Percentiles rank a stretch among this genome's conserved stretches.
Conservation (phyloP, 2,888 invertebrate genomes). For the Argyresthia goedartella region DNA sequence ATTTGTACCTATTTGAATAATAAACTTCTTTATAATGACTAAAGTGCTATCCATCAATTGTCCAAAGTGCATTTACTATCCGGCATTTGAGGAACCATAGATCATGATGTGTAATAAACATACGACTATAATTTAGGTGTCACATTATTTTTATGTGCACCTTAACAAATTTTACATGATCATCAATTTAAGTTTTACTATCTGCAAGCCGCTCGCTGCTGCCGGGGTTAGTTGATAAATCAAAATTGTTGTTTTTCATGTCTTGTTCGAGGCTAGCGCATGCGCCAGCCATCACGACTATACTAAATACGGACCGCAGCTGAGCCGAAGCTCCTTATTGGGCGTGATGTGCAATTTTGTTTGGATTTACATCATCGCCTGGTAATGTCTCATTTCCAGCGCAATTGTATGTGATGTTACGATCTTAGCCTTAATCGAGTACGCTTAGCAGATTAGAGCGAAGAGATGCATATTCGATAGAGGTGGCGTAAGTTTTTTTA, state of each 20-base stretch:
- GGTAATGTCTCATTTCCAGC: constrained; percentile 9
- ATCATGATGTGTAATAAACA: neutral
- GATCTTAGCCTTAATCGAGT: neutral
- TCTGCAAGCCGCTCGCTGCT: constrained; percentile 34
- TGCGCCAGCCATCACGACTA: constrained; percentile 5
- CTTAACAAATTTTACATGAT: constrained; percentile 61
- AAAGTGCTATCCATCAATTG: too few species aligned
- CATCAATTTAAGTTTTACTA: constrained; percentile 63
- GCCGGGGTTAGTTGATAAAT: constrained; percentile 42
- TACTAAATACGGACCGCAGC: constrained; percentile 2
- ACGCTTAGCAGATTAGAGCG: neutral
- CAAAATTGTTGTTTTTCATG: constrained; percentile 31
- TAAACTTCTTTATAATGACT: too few species aligned
- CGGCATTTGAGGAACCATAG: too few species aligned
- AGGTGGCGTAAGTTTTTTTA: constrained; percentile 4
- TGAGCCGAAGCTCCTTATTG: constrained; percentile 6
- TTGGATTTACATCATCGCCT: constrained; percentile 7
- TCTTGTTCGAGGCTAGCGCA: constrained; percentile 2
- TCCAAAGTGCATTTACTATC: too few species aligned
- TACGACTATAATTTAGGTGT: neutral
- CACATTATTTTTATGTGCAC: constrained; percentile 28
- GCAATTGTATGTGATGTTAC: neutral
- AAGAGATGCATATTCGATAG: neutral
- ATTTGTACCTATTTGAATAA: too few species aligned
- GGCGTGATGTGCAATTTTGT: constrained; percentile 9